Evolutionary conservation across 2,888 invertebrate species (phyloP).

Genomic region (Ophion costatus): DNA sequence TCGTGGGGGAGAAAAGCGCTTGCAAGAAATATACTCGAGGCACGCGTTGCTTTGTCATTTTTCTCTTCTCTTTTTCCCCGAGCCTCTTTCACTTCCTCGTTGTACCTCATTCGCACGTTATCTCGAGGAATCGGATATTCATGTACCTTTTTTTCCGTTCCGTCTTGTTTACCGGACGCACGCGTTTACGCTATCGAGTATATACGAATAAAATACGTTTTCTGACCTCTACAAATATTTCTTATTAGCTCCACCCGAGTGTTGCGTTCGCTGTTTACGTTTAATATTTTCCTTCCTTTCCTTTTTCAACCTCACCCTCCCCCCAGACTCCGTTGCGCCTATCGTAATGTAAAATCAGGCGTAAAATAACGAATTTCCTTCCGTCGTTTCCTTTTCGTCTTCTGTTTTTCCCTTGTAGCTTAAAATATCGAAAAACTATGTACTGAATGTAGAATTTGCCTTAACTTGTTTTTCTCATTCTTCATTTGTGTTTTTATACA

Average conservation of each 20-base stretch:
- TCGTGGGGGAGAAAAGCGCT: constrained; percentile 53
- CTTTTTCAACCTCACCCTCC: neutral
- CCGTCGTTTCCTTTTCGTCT: neutral
- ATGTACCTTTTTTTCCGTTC: neutral
- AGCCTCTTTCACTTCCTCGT: constrained; percentile 26
- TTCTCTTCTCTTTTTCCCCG: neutral
- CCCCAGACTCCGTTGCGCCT: constrained; percentile 51
- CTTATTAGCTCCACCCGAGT: constrained; percentile 59
- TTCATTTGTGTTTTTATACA: constrained; percentile 77
- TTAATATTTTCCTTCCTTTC: neutral
- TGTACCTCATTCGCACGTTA: constrained; percentile 23
- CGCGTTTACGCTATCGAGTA: constrained; percentile 53
- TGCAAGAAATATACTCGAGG: constrained; percentile 64
- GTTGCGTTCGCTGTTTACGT: constrained; percentile 7
- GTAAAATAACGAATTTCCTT: constrained; percentile 48
- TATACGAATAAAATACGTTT: constrained; percentile 59
- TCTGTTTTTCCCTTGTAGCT: constrained; percentile 63
- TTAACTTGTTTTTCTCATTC: constrained; percentile 49
- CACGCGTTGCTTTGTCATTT: constrained; percentile 25
- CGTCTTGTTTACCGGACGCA: constrained; percentile 10
- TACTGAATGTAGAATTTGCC: constrained; percentile 61
- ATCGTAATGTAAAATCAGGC: constrained; percentile 59
- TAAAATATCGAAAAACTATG: constrained; percentile 71
- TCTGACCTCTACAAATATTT: constrained; percentile 62
- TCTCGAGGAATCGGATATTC: constrained; percentile 42